Conservation (phyloP, 2,888 invertebrate species). For the Lepeophtheirus nordmannii region DNA sequence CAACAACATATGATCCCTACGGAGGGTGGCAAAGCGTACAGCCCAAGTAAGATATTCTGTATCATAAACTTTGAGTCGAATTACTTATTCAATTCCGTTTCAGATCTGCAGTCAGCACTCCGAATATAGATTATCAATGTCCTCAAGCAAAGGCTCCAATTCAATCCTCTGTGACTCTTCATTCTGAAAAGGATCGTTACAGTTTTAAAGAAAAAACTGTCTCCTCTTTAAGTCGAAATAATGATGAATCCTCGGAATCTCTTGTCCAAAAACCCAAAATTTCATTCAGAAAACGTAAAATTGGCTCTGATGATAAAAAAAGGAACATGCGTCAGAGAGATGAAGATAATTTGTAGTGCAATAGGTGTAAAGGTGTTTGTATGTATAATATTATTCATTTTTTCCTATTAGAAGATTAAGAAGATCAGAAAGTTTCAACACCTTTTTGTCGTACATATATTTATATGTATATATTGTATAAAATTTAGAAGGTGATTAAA, state of each 20-base stretch:
- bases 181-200: neutral
- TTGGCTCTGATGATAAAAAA: constrained; percentile 41
- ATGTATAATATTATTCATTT: no score
- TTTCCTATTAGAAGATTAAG: no score
- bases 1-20: constrained; percentile 44
- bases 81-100: no score
- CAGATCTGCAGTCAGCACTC: neutral
- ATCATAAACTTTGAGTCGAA: no score
- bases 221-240: neutral
- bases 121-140: constrained; percentile 1
- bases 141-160: constrained; percentile 4
- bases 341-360: constrained; percentile 38
- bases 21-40: constrained; percentile 58
- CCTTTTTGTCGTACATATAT: no score
- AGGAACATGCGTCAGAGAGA: constrained; percentile 49
- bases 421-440: no score
- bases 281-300: constrained; percentile 54
- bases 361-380: no score
- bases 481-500: no score
- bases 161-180: constrained; percentile 1
- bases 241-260: neutral
- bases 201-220: constrained; percentile 3
- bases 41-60: constrained; percentile 39
- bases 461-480: no score
- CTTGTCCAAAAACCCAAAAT: neutral